Percentiles rank a stretch among this genome's conserved stretches.
Evolutionary conservation across 2,888 invertebrate genomes (phyloP).

Genomic region (Leptinotarsa haldemani): DNA sequence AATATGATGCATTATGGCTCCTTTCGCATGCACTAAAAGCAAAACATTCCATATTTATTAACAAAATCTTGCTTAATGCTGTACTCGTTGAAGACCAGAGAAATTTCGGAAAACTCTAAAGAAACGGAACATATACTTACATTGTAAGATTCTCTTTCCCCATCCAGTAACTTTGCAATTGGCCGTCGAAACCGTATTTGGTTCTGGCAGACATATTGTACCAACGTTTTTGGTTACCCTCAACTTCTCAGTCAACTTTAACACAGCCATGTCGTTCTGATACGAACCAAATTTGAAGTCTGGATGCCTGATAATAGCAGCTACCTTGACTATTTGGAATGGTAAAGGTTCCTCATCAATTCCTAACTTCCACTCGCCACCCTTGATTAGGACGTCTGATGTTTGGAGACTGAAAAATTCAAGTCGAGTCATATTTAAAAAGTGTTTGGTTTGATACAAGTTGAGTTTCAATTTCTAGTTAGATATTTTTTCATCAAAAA

Average conservation of each 20-base stretch:
- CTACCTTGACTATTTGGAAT: conserved; percentile 81
- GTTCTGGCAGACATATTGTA: conserved; percentile 76
- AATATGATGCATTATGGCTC: conserved; percentile 80
- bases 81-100: no score
- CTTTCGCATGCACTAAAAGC: conserved; percentile 77
- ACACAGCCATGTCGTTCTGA: conserved; percentile 78
- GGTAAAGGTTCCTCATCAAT: conserved; percentile 84
- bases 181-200: conserved; percentile 70
- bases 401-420: conserved; percentile 69
- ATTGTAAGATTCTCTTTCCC: conserved; percentile 83
- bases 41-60: background rate
- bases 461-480: background rate
- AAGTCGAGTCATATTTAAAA: background rate
- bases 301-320: conserved; percentile 78
- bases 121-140: conserved; percentile 67
- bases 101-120: background rate
- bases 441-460: background rate
- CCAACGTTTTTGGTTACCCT: conserved; percentile 78
- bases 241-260: conserved; percentile 74
- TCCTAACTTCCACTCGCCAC: conserved; percentile 87
- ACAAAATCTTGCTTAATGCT: no score
- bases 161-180: conserved; percentile 85
- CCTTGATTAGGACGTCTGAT: conserved; percentile 79
- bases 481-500: background rate
- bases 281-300: conserved; percentile 72